These are phyloP conservation scores for Chionis minor DNA, from an alignment of 2,113 vertebrate genomes.

Conservation along the genomic window DNA sequence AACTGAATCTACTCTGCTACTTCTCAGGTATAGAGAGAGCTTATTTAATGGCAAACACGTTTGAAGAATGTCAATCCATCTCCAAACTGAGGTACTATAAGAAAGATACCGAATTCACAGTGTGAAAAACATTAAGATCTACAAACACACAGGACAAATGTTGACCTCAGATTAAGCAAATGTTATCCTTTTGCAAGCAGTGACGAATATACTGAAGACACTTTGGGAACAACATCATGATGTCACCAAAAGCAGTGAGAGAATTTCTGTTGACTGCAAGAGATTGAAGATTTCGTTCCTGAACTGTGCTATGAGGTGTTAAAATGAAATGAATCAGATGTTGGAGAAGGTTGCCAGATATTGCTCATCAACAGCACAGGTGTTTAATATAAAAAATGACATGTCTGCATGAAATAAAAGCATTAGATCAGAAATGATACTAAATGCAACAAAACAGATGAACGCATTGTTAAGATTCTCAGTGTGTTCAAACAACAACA, in stretches of 20 bases:
- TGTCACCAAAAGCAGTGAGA: not conserved
- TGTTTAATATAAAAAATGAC: not conserved
- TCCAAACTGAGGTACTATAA: not conserved
- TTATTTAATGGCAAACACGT: not conserved
- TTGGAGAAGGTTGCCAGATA: not conserved
- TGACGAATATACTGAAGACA: not conserved
- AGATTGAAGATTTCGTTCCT: not conserved
- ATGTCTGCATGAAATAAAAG: not conserved
- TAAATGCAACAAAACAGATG: not conserved
- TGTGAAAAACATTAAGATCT: not conserved
- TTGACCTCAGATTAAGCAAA: constrained; percentile 2
- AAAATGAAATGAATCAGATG: not conserved
- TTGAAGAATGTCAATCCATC: not conserved
- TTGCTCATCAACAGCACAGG: not conserved
- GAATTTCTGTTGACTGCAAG: not conserved
- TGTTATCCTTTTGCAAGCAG: not conserved
- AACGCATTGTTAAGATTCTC: not conserved
- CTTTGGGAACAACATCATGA: not conserved
- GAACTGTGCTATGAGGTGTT: not conserved
- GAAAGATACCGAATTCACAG: not conserved
- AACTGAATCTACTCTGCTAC: not conserved
- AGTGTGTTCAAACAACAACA: not conserved
- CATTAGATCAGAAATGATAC: not conserved
- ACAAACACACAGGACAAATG: not conserved
- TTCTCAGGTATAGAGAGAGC: not conserved